These are phyloP conservation scores for Leptinotarsa lineolata DNA, from an alignment of 1,140 invertebrate species.

Conservation along the genomic window DNA sequence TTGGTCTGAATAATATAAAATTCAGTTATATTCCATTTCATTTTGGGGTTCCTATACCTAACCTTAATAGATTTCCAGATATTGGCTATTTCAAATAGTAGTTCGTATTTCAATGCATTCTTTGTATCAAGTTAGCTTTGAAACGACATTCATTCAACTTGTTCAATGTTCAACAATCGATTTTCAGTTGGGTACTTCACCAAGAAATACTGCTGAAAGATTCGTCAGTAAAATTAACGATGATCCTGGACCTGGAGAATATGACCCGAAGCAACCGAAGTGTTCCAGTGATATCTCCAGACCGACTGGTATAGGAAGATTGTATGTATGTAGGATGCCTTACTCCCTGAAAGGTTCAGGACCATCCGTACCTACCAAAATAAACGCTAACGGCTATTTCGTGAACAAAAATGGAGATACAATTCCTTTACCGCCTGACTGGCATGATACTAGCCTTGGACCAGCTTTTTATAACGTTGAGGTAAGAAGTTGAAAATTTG, in stretches of 20 bases:
- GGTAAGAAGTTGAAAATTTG: too few species aligned
- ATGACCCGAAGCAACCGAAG: constrained; percentile 32
- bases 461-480: constrained; percentile 40
- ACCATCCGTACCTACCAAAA: constrained; percentile 45
- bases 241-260: constrained; percentile 34
- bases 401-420: constrained; percentile 34
- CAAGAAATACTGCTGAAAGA: constrained; percentile 36
- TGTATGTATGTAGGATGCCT: constrained; percentile 45
- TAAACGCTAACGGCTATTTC: constrained; percentile 48
- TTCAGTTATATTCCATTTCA: too few species aligned
- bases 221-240: constrained; percentile 23
- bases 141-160: too few species aligned
- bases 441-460: constrained; percentile 26
- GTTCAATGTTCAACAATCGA: background rate
- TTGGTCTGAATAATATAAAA: too few species aligned
- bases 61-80: too few species aligned
- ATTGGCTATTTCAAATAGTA: too few species aligned
- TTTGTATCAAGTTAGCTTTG: too few species aligned
- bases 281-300: constrained; percentile 23
- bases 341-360: constrained; percentile 29
- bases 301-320: constrained; percentile 25
- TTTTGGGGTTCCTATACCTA: too few species aligned
- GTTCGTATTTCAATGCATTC: too few species aligned
- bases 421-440: constrained; percentile 37
- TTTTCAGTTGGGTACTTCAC: constrained; percentile 32